phyloP scores from a whole-genome alignment of 92 coral and sea anemone species.

The Palythoa heliodiscus region DNA sequence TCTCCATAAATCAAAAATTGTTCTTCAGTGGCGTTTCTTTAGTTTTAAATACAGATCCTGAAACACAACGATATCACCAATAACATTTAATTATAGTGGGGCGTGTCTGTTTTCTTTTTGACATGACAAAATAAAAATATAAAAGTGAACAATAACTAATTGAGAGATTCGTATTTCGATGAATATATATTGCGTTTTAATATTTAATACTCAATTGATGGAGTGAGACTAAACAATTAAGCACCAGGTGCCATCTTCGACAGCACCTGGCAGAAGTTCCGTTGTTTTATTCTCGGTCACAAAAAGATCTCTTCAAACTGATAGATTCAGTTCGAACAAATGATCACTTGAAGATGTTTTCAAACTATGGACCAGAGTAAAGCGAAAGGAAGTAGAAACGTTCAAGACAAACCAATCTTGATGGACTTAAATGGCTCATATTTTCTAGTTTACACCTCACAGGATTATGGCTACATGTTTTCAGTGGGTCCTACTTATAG shows the following conservation, averaged over 20 bases:
- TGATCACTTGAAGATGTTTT: background rate
- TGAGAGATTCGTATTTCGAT: background rate
- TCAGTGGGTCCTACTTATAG: background rate
- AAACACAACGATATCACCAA: background rate
- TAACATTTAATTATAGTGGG: too few relatives aligned
- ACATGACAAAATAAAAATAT: background rate
- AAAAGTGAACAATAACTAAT: background rate
- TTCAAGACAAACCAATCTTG: background rate
- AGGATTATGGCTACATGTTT: background rate
- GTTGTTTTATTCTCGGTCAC: background rate
- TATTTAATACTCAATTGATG: constrained; percentile 14
- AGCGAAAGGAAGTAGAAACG: background rate
- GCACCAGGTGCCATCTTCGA: constrained; percentile 10
- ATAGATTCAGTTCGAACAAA: background rate
- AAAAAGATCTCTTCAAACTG: background rate
- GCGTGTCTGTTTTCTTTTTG: background rate
- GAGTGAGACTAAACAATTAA: constrained; percentile 13
- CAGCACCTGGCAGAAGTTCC: background rate
- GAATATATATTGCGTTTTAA: background rate
- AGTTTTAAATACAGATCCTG: background rate
- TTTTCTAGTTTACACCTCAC: background rate
- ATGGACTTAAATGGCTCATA: background rate
- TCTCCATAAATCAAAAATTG: background rate
- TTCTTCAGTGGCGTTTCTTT: background rate
- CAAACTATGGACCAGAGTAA: background rate